These are phyloP conservation scores for Gymnocheta viridis DNA, from an alignment of 2,888 invertebrate species.

Conservation along the genomic window DNA sequence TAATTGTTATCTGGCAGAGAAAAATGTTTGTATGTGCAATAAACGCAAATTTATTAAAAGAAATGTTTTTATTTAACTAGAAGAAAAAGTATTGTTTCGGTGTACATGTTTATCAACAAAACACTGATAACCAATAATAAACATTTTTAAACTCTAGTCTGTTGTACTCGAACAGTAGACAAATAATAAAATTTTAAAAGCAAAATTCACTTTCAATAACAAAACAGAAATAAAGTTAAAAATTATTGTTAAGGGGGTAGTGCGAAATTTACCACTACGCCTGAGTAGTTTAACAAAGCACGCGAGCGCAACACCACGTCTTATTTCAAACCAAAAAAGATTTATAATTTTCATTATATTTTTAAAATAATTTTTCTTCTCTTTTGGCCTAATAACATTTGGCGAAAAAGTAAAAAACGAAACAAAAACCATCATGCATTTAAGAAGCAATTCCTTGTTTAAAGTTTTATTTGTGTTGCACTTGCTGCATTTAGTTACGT, in stretches of 20 bases:
- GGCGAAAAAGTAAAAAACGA: neutral
- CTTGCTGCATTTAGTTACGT: constrained; percentile 2
- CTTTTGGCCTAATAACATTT: neutral
- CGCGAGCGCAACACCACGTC: constrained; percentile 56
- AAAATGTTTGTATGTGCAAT: neutral
- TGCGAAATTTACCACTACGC: constrained; percentile 43
- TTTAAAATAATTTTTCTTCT: neutral
- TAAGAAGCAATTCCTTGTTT: neutral
- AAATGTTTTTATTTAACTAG: neutral
- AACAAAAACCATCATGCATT: neutral
- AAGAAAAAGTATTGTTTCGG: neutral
- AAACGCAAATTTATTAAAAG: constrained; percentile 22
- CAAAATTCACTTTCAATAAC: constrained; percentile 23
- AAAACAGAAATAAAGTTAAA: constrained; percentile 23
- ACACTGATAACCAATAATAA: neutral
- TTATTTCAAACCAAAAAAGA: neutral
- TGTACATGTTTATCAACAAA: constrained; percentile 10
- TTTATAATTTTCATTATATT: neutral
- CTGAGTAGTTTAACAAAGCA: constrained; percentile 55
- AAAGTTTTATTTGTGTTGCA: neutral
- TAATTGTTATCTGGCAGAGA: constrained; percentile 52
- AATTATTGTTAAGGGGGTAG: constrained; percentile 31
- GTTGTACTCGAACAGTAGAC: neutral
- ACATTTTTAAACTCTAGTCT: constrained; percentile 12
- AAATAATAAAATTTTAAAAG: constrained; percentile 14